phyloP scores from a whole-genome alignment of 2,113 vertebrate species.

The Etheostoma spectabile region DNA sequence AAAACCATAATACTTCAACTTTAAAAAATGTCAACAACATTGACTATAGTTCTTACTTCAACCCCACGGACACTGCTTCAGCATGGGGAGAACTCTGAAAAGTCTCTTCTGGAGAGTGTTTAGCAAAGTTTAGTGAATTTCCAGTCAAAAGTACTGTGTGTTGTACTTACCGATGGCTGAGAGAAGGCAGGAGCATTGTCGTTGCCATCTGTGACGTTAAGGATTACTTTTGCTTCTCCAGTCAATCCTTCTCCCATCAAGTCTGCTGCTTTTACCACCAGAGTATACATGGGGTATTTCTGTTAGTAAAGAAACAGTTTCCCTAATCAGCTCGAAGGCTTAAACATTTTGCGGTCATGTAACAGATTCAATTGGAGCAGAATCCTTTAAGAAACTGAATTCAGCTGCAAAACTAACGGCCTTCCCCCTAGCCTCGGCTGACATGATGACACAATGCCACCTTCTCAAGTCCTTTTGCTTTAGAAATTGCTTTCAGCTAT shows the following conservation, averaged over 20 bases:
- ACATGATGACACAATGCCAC: neutral
- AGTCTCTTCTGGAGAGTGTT: neutral
- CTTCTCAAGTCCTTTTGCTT: neutral
- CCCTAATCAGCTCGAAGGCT: neutral
- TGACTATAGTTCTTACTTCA: neutral
- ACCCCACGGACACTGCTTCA: neutral
- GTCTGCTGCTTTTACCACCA: constrained; percentile 87
- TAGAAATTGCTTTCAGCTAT: neutral
- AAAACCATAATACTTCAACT: too few species aligned
- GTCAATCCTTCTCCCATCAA: constrained; percentile 73
- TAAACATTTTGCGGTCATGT: neutral
- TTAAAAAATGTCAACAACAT: too few species aligned
- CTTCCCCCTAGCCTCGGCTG: neutral
- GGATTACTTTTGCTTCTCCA: constrained; percentile 76
- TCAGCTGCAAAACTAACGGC: neutral
- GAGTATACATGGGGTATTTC: constrained; percentile 84
- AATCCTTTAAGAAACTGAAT: neutral
- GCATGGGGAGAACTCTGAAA: neutral
- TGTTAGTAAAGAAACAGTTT: constrained; percentile 59
- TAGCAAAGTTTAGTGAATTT: neutral
- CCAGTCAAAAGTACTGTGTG: neutral
- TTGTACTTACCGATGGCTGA: constrained; percentile 77
- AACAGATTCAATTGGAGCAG: neutral
- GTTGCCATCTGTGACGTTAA: constrained; percentile 86
- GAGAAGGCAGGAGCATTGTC: constrained; percentile 88